Conservation (phyloP, 2,113 vertebrate genomes). For the Dipodomys stephensi region DNA sequence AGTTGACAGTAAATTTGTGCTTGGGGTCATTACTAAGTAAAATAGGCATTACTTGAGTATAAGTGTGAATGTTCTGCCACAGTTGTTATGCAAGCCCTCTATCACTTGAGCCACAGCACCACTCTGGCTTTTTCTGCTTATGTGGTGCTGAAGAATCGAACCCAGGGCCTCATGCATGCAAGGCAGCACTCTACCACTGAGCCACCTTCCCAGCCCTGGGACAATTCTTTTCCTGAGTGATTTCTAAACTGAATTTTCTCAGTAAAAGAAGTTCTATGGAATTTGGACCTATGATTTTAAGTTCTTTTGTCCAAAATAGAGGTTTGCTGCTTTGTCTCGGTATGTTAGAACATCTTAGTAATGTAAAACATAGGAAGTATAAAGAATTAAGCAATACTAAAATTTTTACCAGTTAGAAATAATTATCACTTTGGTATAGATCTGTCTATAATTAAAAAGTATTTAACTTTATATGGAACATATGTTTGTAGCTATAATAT, state of each 20-base stretch:
- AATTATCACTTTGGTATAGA: background rate
- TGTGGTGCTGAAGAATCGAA: too few relatives aligned
- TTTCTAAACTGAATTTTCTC: slow-evolving; percentile 10
- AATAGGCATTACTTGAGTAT: background rate
- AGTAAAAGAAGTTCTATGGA: background rate
- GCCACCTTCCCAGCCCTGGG: background rate
- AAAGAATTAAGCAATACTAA: background rate
- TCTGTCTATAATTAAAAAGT: slow-evolving; percentile 3
- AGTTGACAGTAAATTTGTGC: background rate
- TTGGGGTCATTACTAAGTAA: background rate
- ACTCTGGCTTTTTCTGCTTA: too few relatives aligned
- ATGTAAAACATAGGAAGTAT: background rate
- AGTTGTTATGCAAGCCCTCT: too few relatives aligned
- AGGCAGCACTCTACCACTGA: too few relatives aligned
- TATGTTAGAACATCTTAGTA: background rate
- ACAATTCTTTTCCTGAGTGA: slow-evolving; percentile 35
- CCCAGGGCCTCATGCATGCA: too few relatives aligned
- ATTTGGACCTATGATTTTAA: background rate
- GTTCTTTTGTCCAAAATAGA: slow-evolving; percentile 24
- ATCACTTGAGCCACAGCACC: too few relatives aligned
- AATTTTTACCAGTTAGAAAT: background rate
- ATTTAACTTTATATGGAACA: slow-evolving; percentile 7
- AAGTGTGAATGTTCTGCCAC: background rate
- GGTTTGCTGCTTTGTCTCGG: background rate
- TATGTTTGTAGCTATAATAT: background rate